phyloP scores from a whole-genome alignment of 2,888 invertebrate genomes.

The Pinctada fucata region DNA sequence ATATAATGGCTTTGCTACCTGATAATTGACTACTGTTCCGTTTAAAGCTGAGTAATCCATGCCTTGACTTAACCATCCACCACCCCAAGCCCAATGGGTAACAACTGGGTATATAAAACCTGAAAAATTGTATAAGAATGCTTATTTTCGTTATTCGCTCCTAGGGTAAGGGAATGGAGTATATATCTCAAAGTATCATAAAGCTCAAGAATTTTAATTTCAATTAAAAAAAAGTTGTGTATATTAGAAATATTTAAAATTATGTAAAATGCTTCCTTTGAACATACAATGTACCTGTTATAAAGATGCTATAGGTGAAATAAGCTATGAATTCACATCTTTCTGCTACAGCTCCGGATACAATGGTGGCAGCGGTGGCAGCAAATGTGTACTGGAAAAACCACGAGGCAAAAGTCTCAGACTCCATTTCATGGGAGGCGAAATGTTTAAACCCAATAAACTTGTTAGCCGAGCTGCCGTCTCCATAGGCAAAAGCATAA shows the following conservation, averaged over 20 bases:
- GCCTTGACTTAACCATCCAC: slow-evolving; percentile 75
- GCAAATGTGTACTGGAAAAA: slow-evolving; percentile 81
- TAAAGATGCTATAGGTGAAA: slow-evolving; percentile 78
- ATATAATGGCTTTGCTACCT: slow-evolving; percentile 31
- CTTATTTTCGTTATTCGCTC: too few species aligned
- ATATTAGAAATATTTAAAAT: background rate
- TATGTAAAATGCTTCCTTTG: background rate
- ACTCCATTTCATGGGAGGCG: slow-evolving; percentile 56
- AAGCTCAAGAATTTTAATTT: background rate
- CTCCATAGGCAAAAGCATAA: slow-evolving; percentile 65
- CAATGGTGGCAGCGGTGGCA: slow-evolving; percentile 80
- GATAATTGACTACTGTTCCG: slow-evolving; percentile 45
- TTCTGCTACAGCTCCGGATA: slow-evolving; percentile 80
- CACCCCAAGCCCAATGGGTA: slow-evolving; percentile 78
- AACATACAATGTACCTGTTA: slow-evolving; percentile 77
- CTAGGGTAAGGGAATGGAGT: too few species aligned
- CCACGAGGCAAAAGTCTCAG: slow-evolving; percentile 66
- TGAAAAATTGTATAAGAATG: slow-evolving; percentile 48
- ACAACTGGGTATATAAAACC: slow-evolving; percentile 79
- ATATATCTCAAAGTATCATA: too few species aligned
- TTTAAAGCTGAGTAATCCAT: slow-evolving; percentile 46
- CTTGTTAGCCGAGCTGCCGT: slow-evolving; percentile 54
- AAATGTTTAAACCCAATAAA: slow-evolving; percentile 77
- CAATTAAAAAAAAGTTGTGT: background rate
- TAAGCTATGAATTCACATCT: slow-evolving; percentile 80